Base-by-base conservation (phyloP, 1,140 invertebrate genomes). In the Drosophila persimilis region DNA sequence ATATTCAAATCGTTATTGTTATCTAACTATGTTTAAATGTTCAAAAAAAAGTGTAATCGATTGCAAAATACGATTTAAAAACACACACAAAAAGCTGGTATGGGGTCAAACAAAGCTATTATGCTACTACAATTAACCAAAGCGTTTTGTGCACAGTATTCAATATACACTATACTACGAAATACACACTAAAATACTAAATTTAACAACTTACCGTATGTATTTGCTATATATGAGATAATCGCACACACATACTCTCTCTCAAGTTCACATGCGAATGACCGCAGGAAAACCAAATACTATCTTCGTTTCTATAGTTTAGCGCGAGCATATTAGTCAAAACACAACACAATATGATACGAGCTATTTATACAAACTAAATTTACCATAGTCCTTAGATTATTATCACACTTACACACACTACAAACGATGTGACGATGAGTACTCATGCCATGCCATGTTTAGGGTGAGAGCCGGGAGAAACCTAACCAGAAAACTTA, bases 61-160 rank as follows among this genome's bases (percentile, higher is more conserved):
- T 26, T 56, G 24, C 41, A 26, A 56, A 45, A n/a, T 26, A 45
- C 26, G 43, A 41, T 22, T 39, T 29, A 56, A 46, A 61, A 45
- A 51, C 9, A 59, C 55, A 80, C 13, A 75, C 13, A 78, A 76
- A 86, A 90, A 90, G 90, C 90, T 91, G 90, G 90, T 91, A 91
- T 91, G 90, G 90, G 90, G 90, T 91, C 90, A 91, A 91, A 90
- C 86, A 90, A 89, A 77, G 73, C 77, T 67, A 71, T 51, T 67
- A 76, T 79, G 81, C 66, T 60, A 53, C 41, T 51, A 53, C 41
- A 64, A 55, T 61, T 72, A 72, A 74, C 51, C 67, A 60, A 71
- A 65, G 73, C 61, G 88, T 88, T 90, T 90, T 90, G 81, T 90
- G 86, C 88, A 83, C 76, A 80, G 77, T 75, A 84, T 78, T 75